Conservation (phyloP, 2,888 invertebrate species). For the Mylabris sibirica region DNA sequence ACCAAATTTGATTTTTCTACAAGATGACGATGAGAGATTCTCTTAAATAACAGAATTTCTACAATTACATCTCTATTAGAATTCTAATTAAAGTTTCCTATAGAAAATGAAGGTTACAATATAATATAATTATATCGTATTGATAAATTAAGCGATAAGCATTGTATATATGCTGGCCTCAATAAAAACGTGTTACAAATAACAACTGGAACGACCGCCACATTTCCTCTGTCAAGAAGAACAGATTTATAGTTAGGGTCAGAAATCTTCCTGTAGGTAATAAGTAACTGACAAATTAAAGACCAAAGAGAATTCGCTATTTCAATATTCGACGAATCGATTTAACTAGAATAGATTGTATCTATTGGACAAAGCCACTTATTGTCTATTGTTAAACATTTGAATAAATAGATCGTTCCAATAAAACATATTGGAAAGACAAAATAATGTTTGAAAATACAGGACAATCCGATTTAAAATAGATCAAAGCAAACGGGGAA, state of each 20-base stretch:
- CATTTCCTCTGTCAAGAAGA: background rate
- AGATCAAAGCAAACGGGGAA: background rate
- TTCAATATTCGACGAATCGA: background rate
- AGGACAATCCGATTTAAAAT: background rate
- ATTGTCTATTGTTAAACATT: background rate
- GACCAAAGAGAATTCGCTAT: background rate
- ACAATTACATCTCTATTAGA: background rate
- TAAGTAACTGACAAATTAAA: conserved; percentile 8
- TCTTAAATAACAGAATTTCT: background rate
- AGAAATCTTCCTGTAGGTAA: background rate
- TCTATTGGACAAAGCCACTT: background rate
- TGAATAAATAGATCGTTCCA: background rate
- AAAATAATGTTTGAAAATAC: background rate
- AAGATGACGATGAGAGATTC: background rate
- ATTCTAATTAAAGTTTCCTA: too few relatives aligned
- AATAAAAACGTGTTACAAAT: background rate
- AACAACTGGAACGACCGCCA: background rate
- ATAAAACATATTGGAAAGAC: background rate
- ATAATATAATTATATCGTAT: too few relatives aligned
- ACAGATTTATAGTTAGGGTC: conserved; percentile 4
- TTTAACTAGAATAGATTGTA: background rate
- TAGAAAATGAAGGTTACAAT: too few relatives aligned
- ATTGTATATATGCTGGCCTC: background rate
- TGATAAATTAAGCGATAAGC: too few relatives aligned
- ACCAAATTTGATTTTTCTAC: background rate